Base-by-base conservation (phyloP, 2,797 vertebrate species). In the Falco biarmicus region DNA sequence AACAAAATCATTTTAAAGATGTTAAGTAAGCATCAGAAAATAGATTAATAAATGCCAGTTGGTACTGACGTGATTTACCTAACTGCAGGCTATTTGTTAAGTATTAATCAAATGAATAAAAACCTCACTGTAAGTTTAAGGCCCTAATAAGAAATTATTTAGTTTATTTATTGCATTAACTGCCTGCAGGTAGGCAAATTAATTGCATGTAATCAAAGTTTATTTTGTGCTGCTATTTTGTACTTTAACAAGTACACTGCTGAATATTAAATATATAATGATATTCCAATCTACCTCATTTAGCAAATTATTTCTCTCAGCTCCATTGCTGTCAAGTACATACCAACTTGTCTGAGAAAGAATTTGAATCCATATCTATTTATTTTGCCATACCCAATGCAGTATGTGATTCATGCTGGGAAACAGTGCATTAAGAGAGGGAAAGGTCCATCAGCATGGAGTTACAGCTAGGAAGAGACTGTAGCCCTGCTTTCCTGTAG, bases 61-160 rank as follows among this genome's bases (percentile, higher is more conserved):
- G 13, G 5, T 63, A 82, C 50, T 87, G 70, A 84, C 88, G 50
- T 69, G 82, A 88, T 82, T 94, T 96, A 75, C 50, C 43, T 90
- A 94, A 81, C 84, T 56, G 28, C 68, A 81, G 69, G 84, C 69
- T 94, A 94, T 85, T 92, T 96, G 43, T 84, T 91, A 87, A 93
- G 79, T 81, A 95, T 94, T 96, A 95, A 97, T 95, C 93, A 89
- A 87, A 94, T 94, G 65, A 84, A 94, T 29, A 82, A 57, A 93
- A 94, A 94, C 60, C 43, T 89, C 65, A 60, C 7, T 39, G 4
- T 54, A 94, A 92, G 34, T 93, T 91, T 92, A 89, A 95, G 41
- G 47, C 13, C 34, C 15, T 87, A 94, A 89, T 92, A 93, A 59
- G 61, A 86, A 64, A 43, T 63, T 75, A 90, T 95, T 96, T 91